Conservation (phyloP, 2,113 vertebrate species). For the Cebidichthys violaceus region DNA sequence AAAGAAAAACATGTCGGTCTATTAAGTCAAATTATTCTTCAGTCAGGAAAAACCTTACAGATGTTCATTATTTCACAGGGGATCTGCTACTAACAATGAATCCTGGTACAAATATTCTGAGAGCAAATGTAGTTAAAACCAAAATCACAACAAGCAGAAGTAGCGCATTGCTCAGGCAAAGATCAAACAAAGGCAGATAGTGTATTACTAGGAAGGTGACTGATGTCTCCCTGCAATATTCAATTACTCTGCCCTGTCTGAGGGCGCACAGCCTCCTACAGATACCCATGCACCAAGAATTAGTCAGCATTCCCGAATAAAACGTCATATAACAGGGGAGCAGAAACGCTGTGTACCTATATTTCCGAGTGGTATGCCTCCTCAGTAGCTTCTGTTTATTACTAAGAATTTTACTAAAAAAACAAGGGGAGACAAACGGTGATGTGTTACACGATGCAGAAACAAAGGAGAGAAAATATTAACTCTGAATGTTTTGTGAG, state of each 20-base stretch:
- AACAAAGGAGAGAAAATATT: constrained; percentile 28
- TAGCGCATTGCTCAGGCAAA: constrained; percentile 65
- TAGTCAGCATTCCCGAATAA: constrained; percentile 91
- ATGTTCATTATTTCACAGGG: constrained; percentile 9
- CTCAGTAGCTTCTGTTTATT: constrained; percentile 95
- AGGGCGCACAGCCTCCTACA: constrained; percentile 56
- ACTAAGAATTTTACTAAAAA: constrained; percentile 93
- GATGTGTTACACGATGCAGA: constrained; percentile 62
- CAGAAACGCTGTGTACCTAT: constrained; percentile 91
- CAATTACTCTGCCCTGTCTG: constrained; percentile 16
- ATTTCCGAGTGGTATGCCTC: constrained; percentile 90
- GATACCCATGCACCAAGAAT: constrained; percentile 90
- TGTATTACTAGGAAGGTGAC: constrained; percentile 10
- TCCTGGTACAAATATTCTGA: constrained; percentile 10
- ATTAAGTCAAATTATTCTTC: not conserved
- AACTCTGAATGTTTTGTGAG: not conserved
- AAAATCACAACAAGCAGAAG: constrained; percentile 62
- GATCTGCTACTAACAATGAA: constrained; percentile 18
- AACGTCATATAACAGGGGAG: constrained; percentile 79
- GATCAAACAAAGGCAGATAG: constrained; percentile 48
- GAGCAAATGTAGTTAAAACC: constrained; percentile 24
- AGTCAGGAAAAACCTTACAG: constrained; percentile 10
- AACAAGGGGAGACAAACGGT: constrained; percentile 89
- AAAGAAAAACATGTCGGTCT: not conserved
- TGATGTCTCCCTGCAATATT: constrained; percentile 29